Conservation (phyloP, 1,140 invertebrate genomes). For the Sesamia nonagrioides region DNA sequence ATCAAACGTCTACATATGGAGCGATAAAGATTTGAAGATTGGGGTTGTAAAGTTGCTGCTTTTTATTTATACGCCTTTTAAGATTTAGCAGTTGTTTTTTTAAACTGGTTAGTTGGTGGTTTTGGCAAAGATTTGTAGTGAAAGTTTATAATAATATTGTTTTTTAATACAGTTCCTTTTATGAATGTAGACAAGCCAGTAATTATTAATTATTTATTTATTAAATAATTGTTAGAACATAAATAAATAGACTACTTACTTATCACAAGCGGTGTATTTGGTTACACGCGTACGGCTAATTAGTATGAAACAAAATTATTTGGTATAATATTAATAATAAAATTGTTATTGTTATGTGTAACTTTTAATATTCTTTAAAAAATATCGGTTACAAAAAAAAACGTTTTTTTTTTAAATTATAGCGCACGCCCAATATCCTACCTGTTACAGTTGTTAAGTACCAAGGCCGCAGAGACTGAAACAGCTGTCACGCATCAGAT, state of each 20-base stretch:
- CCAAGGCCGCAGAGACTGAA: conserved; percentile 60
- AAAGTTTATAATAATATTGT: no score
- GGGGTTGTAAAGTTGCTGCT: conserved; percentile 66
- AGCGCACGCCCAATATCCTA: conserved; percentile 17
- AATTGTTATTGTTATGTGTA: no score
- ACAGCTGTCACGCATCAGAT: conserved; percentile 82
- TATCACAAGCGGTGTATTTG: not conserved
- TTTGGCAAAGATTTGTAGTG: no score
- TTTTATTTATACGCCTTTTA: not conserved
- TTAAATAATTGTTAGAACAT: no score
- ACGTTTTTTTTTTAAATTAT: not conserved
- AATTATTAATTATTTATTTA: not conserved
- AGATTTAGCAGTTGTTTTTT: no score
- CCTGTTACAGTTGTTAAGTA: conserved; percentile 58
- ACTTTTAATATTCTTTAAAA: no score
- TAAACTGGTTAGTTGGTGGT: no score
- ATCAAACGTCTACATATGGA: conserved; percentile 83
- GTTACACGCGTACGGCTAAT: not conserved
- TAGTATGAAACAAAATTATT: not conserved
- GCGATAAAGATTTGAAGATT: conserved; percentile 78
- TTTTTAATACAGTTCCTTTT: no score
- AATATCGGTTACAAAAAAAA: not conserved
- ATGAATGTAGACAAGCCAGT: no score
- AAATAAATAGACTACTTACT: not conserved
- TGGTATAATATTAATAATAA: no score